Conservation (phyloP, 2,797 vertebrate genomes). For the Corythornis leucogaster region DNA sequence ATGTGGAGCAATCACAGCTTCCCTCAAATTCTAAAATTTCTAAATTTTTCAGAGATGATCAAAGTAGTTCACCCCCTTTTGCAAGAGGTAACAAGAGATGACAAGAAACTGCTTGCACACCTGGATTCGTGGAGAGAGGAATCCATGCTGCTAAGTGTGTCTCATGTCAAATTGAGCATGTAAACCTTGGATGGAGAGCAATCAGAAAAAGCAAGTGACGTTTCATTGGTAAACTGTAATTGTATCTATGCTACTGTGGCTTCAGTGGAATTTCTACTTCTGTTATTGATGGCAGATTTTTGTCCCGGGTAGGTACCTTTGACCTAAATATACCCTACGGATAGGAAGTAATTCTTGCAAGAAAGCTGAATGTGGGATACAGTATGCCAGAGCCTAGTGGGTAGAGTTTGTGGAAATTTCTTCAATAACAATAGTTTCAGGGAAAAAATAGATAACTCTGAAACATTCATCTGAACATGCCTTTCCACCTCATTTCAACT, state of each 20-base stretch:
- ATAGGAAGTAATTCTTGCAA: neutral
- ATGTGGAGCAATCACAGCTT: neutral
- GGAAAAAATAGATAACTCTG: constrained; percentile 26
- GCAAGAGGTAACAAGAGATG: neutral
- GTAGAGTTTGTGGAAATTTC: neutral
- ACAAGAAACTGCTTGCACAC: neutral
- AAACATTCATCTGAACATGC: neutral
- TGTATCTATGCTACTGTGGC: neutral
- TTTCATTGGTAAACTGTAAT: neutral
- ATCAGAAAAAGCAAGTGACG: neutral
- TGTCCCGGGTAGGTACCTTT: neutral
- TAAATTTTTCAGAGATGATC: neutral
- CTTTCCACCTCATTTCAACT: constrained; percentile 43
- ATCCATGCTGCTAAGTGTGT: neutral
- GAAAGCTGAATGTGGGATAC: neutral
- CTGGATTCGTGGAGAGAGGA: neutral
- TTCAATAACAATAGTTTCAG: constrained; percentile 28
- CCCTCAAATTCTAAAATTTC: neutral
- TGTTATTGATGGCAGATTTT: neutral
- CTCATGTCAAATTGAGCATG: neutral
- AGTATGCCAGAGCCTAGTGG: neutral
- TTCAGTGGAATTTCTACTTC: neutral
- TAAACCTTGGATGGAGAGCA: neutral
- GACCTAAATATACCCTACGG: neutral
- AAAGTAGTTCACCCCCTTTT: neutral